Evolutionary conservation across 2,797 vertebrate species (phyloP), one percentile per base, ranked within the genome.

Genomic region (Manis javanica): DNA sequence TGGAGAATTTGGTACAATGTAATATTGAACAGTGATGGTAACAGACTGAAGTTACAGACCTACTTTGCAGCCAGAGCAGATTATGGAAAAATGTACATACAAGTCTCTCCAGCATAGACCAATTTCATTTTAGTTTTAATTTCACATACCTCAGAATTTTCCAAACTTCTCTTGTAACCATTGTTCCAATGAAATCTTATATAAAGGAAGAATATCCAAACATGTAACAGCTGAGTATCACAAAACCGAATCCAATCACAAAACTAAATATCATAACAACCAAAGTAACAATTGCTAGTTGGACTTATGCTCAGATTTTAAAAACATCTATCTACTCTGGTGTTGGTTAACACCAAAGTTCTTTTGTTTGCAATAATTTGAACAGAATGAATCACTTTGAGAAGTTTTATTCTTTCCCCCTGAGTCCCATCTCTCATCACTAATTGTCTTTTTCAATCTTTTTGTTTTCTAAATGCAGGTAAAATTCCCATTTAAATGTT

Each of bases 401-500:
- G n/a, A 49, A 91, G 3, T 75, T 72, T 88, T 71, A 83, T 75
- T 53, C 46, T 6, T 7, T 63, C 2, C 18, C 31, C 11, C 14
- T 46, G 16, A 0, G 11, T 83, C 7, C 39, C 55, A 63, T 16
- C n/a, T 77, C 31, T 24, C 39, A 39, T 12, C 24, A 81, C 29
- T 16, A 72, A 3, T 46, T 26, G 8, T 64, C 31, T 96, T 96
- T 96, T 63, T 29, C 57, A 90, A 78, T 92, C 39, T 71, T 94
- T 96, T 96, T 21, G 46, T 63, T 59, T 94, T 74, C 46, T 68
- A 59, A 75, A 26, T 86, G 59, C 26, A 68, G 53, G 11, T 79
- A 69, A 90, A 83, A 34, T 92, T 81, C 53, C 26, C n/a, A 51
- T 83, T 97, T 83, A 93, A 94, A 94, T 79, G 81, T 51, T 97